These are phyloP conservation scores for Alviniconcha strummeri DNA, from an alignment of 2,888 invertebrate genomes.

Conservation along the genomic window DNA sequence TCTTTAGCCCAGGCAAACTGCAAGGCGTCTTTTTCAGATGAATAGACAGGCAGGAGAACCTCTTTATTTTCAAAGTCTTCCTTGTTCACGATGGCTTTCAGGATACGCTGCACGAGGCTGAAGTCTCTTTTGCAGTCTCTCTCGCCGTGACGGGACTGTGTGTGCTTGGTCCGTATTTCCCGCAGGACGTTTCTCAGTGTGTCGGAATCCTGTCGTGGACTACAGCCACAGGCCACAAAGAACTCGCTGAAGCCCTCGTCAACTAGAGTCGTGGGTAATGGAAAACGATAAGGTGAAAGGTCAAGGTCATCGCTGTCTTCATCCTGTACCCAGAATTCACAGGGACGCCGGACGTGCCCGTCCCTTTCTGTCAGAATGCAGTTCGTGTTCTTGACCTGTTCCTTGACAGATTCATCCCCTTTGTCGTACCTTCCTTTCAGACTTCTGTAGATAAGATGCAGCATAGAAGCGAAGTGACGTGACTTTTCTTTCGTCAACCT, in stretches of 20 bases:
- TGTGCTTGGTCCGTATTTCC: slow-evolving; percentile 4
- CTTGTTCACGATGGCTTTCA: background rate
- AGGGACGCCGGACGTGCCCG: background rate
- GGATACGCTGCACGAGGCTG: slow-evolving; percentile 3
- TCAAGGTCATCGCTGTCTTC: slow-evolving; percentile 1
- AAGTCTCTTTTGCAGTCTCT: background rate
- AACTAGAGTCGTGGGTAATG: slow-evolving; percentile 6
- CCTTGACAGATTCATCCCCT: background rate
- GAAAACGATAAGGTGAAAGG: background rate
- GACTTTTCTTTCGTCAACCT: background rate
- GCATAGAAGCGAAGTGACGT: background rate
- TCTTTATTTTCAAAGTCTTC: background rate
- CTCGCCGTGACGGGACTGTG: too few relatives aligned
- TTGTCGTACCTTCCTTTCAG: background rate
- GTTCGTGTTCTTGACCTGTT: background rate
- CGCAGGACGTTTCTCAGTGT: slow-evolving; percentile 1
- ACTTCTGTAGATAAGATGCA: slow-evolving; percentile 7
- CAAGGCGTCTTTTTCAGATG: background rate
- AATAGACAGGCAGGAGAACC: slow-evolving; percentile 7
- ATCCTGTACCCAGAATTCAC: slow-evolving; percentile 6
- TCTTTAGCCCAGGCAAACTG: background rate
- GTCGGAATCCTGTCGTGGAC: background rate
- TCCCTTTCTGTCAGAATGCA: background rate
- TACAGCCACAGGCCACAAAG: slow-evolving; percentile 12
- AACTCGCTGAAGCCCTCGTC: slow-evolving; percentile 6